phyloP scores from a whole-genome alignment of 37 sponge, comb jelly and placozoan species.

The Aplysina aerophoba region DNA sequence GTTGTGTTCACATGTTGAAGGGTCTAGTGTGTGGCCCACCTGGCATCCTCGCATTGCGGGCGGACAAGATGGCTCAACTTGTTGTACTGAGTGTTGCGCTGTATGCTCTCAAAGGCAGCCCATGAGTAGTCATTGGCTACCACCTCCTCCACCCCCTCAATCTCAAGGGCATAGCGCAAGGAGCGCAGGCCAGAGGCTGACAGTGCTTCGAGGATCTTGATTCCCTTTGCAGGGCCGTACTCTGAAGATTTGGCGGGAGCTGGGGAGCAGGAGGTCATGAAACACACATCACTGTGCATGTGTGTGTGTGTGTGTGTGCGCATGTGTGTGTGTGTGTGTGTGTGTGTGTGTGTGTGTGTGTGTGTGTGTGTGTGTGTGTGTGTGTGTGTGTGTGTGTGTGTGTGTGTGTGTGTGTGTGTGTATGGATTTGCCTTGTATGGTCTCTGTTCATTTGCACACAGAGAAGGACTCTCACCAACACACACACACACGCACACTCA shows the following conservation, averaged over 20 bases:
- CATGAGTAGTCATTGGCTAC: constrained; percentile 88
- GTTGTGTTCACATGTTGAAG: too few relatives aligned
- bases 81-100: constrained; percentile 71
- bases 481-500: too few relatives aligned
- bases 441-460: too few relatives aligned
- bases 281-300: background rate
- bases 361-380: too few relatives aligned
- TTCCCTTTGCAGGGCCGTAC: constrained; percentile 15
- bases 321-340: too few relatives aligned
- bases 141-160: constrained; percentile 57
- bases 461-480: too few relatives aligned
- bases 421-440: too few relatives aligned
- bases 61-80: constrained; percentile 46
- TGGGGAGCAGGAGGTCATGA: too few relatives aligned
- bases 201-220: constrained; percentile 88
- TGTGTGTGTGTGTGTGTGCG: background rate
- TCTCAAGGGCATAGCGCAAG: constrained; percentile 92
- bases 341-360: too few relatives aligned
- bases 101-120: constrained; percentile 72
- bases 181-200: constrained; percentile 95
- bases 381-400: too few relatives aligned
- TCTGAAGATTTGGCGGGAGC: background rate
- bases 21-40: constrained; percentile 36
- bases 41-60: constrained; percentile 84
- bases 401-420: too few relatives aligned